Percentiles rank a stretch among this genome's conserved stretches.
Evolutionary conservation across 1,140 invertebrate species (phyloP).

Genomic region (Drosophila sulfurigaster): DNA sequence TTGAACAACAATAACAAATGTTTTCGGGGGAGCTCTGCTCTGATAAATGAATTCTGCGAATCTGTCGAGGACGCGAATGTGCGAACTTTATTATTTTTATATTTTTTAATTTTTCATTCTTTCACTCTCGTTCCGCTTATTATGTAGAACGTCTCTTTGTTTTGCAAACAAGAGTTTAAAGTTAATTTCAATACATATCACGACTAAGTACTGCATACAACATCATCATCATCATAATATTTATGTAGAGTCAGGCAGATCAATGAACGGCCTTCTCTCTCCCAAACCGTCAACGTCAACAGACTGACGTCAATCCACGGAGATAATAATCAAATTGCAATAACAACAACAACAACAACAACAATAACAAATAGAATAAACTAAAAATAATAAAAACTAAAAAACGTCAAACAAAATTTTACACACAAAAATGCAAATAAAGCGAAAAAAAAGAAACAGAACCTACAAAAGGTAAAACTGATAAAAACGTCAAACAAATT

Average conservation of each 20-base stretch:
- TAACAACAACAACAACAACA: constrained; percentile 36
- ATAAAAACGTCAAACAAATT: constrained; percentile 47
- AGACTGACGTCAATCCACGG: constrained; percentile 74
- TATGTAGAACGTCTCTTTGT: constrained; percentile 14
- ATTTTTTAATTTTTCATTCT: constrained; percentile 19
- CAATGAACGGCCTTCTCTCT: constrained; percentile 52
- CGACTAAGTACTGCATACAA: constrained; percentile 33
- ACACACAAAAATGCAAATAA: constrained; percentile 37
- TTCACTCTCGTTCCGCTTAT: constrained; percentile 1
- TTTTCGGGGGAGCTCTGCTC: constrained; percentile 47
- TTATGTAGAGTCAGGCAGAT: constrained; percentile 49
- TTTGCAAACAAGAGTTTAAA: constrained; percentile 36
- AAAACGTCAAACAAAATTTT: constrained; percentile 29
- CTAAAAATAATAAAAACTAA: constrained; percentile 40
- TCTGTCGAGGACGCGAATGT: constrained; percentile 61
- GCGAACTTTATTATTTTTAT: constrained; percentile 41
- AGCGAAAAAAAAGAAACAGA: constrained; percentile 22
- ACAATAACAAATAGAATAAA: constrained; percentile 8
- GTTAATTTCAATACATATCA: constrained; percentile 58
- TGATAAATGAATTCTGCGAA: constrained; percentile 80
- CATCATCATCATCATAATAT: constrained; percentile 36
- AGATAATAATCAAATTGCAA: constrained; percentile 73
- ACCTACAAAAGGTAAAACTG: constrained; percentile 32
- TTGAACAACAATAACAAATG: constrained; percentile 72
- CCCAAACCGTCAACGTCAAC: constrained; percentile 16